Base-by-base conservation (phyloP, 2,888 invertebrate species). In the Sphaeridia pumilis region DNA sequence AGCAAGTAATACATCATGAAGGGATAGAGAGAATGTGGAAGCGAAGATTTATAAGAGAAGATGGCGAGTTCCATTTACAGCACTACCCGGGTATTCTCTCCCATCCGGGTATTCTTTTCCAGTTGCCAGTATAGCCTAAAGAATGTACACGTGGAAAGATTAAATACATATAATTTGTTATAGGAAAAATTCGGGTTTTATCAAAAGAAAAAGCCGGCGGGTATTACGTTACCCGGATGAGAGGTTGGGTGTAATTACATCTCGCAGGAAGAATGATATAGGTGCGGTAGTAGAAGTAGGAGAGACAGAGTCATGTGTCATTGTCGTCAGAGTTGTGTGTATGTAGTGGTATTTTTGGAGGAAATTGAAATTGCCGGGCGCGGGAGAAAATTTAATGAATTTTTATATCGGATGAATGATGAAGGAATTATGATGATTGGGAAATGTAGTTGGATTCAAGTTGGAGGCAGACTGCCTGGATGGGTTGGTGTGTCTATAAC, bases 361-460 rank as follows among this genome's bases (percentile, higher is more conserved):
- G 46, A 52, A 52, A 52, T 52, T 52, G 52, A 52, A 52, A 52
- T 52, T 52, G 52, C 52, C 52, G 46, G 51, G 31, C 26, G 44
- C 45, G 46, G 28, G 46, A 35, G 44, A 49, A 55, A 55, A 55
- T 58, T 58, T 58, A 58, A 58, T 58, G 58, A 58, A 58, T 58
- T 58, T 58, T 58, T 58, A 49, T 58, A 58, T 55, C 58, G 55
- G 58, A 55, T 52, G 52, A 55, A 55, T 52, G 55, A 52, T 55
- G 58, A 55, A 48, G 52, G 55, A 55, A 52, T 58, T 58, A 58
- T 58, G 57, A 54, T 52, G 54, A 49, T 57, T 55, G 55, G 55
- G n/a, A n/a, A n/a, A n/a, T n/a, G n/a, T n/a, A n/a, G n/a, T n/a
- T n/a, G n/a, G n/a, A n/a, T n/a, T n/a, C n/a, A n/a, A n/a, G n/a